A percentile compares a stretch with the other conserved stretches of the same genome.
phyloP scores from a whole-genome alignment of 2,888 invertebrate species.

The Eurytoma adleriae region DNA sequence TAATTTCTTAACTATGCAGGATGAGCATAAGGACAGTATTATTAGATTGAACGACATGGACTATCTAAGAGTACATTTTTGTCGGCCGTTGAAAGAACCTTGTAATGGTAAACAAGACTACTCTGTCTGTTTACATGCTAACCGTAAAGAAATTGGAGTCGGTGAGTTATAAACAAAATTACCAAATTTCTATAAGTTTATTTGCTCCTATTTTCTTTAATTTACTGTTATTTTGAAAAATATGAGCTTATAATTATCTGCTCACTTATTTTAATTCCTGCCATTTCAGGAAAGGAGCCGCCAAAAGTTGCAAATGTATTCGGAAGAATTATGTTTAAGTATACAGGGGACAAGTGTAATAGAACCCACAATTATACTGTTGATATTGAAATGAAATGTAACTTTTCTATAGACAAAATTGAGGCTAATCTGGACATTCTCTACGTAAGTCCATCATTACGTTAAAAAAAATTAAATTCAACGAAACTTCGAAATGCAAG shows the following conservation, averaged over 20 bases:
- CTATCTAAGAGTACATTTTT: constrained; percentile 26
- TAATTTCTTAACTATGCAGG: too few species aligned
- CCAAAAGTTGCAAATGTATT: background rate
- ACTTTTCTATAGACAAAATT: background rate
- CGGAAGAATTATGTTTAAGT: constrained; percentile 22
- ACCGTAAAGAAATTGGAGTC: constrained; percentile 9
- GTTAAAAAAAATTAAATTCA: too few species aligned
- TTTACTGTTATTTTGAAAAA: too few species aligned
- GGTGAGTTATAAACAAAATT: constrained; percentile 1
- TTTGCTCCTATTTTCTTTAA: too few species aligned
- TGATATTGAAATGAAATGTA: constrained; percentile 28
- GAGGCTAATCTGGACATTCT: background rate
- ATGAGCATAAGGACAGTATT: background rate
- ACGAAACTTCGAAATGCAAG: too few species aligned
- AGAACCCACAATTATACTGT: constrained; percentile 13
- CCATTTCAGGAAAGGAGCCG: constrained; percentile 12
- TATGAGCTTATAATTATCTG: background rate
- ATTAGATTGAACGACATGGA: background rate
- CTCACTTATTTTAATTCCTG: background rate
- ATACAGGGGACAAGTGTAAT: constrained; percentile 26
- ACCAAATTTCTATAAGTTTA: background rate
- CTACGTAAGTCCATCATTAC: background rate
- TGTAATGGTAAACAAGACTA: constrained; percentile 18
- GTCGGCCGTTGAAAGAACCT: background rate
- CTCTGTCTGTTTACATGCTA: constrained; percentile 13